These are phyloP conservation scores for Hylyphantes graminicola DNA, from an alignment of 1,140 invertebrate genomes.

Conservation along the genomic window DNA sequence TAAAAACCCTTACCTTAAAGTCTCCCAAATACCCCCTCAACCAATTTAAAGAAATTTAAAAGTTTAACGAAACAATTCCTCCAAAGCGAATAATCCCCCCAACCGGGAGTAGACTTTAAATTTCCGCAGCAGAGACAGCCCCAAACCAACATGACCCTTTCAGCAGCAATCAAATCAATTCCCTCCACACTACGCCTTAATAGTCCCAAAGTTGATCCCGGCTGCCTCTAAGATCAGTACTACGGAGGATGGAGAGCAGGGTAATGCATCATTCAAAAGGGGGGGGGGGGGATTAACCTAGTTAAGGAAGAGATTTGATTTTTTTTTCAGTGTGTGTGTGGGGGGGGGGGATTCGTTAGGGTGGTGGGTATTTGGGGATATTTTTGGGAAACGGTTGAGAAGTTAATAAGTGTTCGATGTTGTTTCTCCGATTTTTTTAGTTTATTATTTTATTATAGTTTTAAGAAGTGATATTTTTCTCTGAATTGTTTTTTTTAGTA, in stretches of 20 bases:
- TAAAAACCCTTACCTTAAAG: not conserved
- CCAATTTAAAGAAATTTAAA: conserved; percentile 39
- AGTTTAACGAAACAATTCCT: conserved; percentile 43
- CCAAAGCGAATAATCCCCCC: conserved; percentile 18
- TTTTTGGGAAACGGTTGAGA: not conserved
- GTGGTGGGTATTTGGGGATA: not conserved
- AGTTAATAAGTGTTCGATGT: too few relatives aligned
- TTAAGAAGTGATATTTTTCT: too few relatives aligned
- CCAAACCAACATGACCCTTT: not conserved
- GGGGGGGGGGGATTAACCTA: conserved; percentile 22
- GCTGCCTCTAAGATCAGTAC: not conserved
- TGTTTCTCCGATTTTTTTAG: too few relatives aligned
- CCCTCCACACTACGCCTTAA: conserved; percentile 27
- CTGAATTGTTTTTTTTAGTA: too few relatives aligned
- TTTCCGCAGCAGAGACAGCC: conserved; percentile 13
- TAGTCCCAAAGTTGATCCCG: conserved; percentile 29
- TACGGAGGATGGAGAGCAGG: not conserved
- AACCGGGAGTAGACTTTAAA: conserved; percentile 45
- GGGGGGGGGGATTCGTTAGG: conserved; percentile 10
- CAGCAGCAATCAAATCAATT: conserved; percentile 20
- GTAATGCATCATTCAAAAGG: conserved; percentile 48
- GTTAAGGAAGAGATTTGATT: conserved; percentile 29
- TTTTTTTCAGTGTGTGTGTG: not conserved
- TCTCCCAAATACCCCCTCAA: not conserved
- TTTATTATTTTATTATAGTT: too few relatives aligned